phyloP scores from a whole-genome alignment of 1,140 invertebrate genomes.

The Holcopasites calliopsidis region DNA sequence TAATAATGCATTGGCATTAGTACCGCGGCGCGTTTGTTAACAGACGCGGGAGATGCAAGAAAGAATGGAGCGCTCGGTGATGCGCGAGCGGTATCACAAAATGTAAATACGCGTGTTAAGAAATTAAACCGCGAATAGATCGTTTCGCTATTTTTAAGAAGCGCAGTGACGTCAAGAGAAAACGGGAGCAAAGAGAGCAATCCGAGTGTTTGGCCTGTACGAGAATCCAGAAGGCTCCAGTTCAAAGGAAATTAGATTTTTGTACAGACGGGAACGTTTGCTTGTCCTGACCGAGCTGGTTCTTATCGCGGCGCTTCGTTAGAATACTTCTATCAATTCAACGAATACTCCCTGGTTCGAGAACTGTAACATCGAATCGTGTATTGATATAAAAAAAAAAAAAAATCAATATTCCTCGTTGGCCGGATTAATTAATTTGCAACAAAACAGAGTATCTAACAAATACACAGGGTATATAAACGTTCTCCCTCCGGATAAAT shows the following conservation, averaged over 20 bases:
- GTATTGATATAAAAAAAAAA: too few relatives aligned
- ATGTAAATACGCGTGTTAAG: constrained; percentile 42
- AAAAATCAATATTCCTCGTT: too few relatives aligned
- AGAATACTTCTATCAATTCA: background rate
- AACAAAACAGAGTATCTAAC: too few relatives aligned
- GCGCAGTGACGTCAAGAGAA: constrained; percentile 40
- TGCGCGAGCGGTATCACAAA: background rate
- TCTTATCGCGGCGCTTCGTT: background rate
- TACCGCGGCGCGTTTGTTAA: background rate
- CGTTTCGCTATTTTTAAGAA: constrained; percentile 59
- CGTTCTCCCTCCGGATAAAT: too few relatives aligned
- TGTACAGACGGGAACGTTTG: background rate
- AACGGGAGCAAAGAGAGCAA: constrained; percentile 27
- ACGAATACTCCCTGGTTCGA: too few relatives aligned
- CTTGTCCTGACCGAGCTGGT: background rate
- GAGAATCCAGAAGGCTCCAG: constrained; percentile 21
- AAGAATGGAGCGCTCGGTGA: background rate
- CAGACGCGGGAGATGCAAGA: background rate
- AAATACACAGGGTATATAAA: too few relatives aligned
- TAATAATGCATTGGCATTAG: too few relatives aligned
- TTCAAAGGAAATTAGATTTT: constrained; percentile 21
- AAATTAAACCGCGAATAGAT: constrained; percentile 56
- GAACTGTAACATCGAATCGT: too few relatives aligned
- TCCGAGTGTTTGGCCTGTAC: constrained; percentile 34
- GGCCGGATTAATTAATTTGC: too few relatives aligned